Evolutionary conservation across 2,113 vertebrate genomes (phyloP).

Genomic region (Cyanoramphus novaezelandiae): DNA sequence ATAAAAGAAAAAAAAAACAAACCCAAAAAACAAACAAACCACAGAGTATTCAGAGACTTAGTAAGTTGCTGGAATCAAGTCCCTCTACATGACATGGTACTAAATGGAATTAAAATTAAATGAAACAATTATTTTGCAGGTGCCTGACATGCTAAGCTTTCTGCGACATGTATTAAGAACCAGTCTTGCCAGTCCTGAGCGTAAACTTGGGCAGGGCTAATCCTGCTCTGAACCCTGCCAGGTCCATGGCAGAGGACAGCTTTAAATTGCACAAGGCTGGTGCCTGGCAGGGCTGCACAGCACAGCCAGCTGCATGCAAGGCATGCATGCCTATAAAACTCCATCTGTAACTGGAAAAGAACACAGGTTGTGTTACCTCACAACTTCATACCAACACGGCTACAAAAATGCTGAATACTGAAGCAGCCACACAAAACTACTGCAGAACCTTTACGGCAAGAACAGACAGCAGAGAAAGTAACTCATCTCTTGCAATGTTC

Average conservation of each 20-base stretch:
- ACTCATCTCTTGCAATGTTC: background rate
- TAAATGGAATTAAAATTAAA: background rate
- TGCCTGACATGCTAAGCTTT: background rate
- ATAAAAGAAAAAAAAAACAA: background rate
- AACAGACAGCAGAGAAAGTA: background rate
- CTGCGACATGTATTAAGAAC: background rate
- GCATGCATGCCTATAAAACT: background rate
- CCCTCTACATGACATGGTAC: background rate
- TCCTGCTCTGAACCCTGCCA: background rate
- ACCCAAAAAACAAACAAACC: background rate
- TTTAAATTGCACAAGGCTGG: background rate
- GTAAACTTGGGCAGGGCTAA: background rate
- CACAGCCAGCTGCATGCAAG: background rate
- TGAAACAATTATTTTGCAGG: background rate
- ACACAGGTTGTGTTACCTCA: background rate
- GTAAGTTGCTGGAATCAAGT: background rate
- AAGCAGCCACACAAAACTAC: background rate
- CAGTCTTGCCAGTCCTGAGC: slow-evolving; percentile 4
- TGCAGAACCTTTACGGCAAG: background rate
- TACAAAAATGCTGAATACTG: background rate
- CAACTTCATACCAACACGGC: background rate
- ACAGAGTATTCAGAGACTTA: background rate
- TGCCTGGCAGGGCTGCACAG: background rate
- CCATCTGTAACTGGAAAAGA: background rate
- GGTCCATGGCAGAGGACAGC: background rate